A percentile compares a stretch with the other conserved stretches of the same genome.
Conservation (phyloP, 2,888 invertebrate species). For the Mimas tiliae region DNA sequence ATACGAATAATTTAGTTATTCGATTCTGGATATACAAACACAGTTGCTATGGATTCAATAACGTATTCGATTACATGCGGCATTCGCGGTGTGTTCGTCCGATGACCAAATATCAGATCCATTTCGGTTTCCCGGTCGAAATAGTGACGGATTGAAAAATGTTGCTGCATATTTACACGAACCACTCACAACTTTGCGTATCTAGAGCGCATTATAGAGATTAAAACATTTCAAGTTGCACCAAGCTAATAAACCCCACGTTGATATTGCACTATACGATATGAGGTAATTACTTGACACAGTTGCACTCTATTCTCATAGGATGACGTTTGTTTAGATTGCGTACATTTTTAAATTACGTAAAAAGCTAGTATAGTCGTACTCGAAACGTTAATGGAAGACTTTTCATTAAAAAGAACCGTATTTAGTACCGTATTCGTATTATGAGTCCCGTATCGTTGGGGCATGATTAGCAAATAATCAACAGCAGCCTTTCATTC, state of each 20-base stretch:
- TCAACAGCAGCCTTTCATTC: slow-evolving; percentile 61
- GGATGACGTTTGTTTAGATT: slow-evolving; percentile 44
- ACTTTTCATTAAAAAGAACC: slow-evolving; percentile 11
- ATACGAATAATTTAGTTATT: slow-evolving; percentile 60
- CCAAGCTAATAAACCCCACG: slow-evolving; percentile 69
- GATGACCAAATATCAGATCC: slow-evolving; percentile 65
- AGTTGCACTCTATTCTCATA: slow-evolving; percentile 61
- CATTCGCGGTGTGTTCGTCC: slow-evolving; percentile 57
- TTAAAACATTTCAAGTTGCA: slow-evolving; percentile 63
- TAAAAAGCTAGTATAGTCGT: slow-evolving; percentile 35
- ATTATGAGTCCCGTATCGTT: slow-evolving; percentile 43
- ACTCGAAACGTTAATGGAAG: not conserved
- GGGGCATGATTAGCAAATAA: slow-evolving; percentile 65
- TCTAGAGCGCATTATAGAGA: slow-evolving; percentile 58
- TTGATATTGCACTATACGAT: slow-evolving; percentile 54
- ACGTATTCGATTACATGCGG: slow-evolving; percentile 69
- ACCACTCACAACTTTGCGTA: slow-evolving; percentile 33
- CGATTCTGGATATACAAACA: slow-evolving; percentile 48
- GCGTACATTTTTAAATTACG: slow-evolving; percentile 52
- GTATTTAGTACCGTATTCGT: slow-evolving; percentile 36
- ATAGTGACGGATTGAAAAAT: slow-evolving; percentile 60
- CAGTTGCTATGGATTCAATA: slow-evolving; percentile 57
- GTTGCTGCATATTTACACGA: slow-evolving; percentile 38
- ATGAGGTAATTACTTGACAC: slow-evolving; percentile 65
- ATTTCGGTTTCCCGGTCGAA: slow-evolving; percentile 53